These are phyloP conservation scores for Ephialtes manifestator DNA, from an alignment of 2,888 invertebrate genomes.

Conservation along the genomic window DNA sequence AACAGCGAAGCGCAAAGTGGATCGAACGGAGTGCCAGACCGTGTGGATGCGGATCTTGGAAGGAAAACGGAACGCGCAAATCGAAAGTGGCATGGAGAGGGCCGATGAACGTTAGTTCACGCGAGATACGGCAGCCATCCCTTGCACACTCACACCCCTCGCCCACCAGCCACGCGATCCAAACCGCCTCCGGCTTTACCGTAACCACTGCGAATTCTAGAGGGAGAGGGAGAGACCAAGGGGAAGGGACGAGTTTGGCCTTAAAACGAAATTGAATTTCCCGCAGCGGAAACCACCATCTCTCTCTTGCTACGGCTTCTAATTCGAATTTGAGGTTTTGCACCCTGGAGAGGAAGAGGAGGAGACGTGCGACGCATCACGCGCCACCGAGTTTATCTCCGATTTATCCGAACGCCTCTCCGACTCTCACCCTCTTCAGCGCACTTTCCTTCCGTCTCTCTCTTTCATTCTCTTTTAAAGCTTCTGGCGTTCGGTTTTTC, in stretches of 20 bases:
- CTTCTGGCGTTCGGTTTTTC: constrained; percentile 41
- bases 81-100: constrained; percentile 53
- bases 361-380: constrained; percentile 48
- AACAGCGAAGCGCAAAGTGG: constrained; percentile 9
- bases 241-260: constrained; percentile 67
- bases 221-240: constrained; percentile 33
- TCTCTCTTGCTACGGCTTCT: constrained; percentile 54
- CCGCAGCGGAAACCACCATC: constrained; percentile 59
- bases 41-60: constrained; percentile 42
- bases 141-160: constrained; percentile 1
- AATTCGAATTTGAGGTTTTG: constrained; percentile 70
- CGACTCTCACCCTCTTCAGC: constrained; percentile 24
- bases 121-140: not conserved
- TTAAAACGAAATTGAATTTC: constrained; percentile 71
- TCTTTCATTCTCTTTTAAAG: constrained; percentile 17
- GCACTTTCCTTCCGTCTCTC: constrained; percentile 6
- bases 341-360: constrained; percentile 44
- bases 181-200: constrained; percentile 36
- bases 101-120: constrained; percentile 23
- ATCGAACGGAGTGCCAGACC: constrained; percentile 38
- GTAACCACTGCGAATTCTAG: constrained; percentile 49
- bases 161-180: constrained; percentile 15
- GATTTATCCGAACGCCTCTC: constrained; percentile 68
- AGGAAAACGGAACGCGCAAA: constrained; percentile 61
- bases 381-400: constrained; percentile 68